A percentile compares a stretch with the other conserved stretches of the same genome.
Conservation (phyloP, 1,140 invertebrate genomes). For the Drosophila kurseongensis region DNA sequence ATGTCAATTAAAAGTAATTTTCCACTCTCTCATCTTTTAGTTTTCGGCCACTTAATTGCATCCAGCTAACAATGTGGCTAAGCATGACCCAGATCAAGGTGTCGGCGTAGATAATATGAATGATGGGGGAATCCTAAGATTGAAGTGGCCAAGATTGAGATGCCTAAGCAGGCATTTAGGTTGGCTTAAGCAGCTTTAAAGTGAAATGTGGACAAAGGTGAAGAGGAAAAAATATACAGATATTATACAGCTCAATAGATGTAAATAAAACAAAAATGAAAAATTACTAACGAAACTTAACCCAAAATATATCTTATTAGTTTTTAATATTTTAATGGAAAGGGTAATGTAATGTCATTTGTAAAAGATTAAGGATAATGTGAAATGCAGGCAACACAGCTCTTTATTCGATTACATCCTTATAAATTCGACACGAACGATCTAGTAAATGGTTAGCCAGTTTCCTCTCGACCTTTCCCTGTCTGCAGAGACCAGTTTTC, state of each 20-base stretch:
- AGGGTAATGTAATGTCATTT: background rate
- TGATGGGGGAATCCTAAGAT: constrained; percentile 40
- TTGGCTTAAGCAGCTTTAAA: constrained; percentile 21
- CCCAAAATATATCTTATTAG: too few species aligned
- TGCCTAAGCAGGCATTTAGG: constrained; percentile 38
- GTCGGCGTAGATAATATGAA: constrained; percentile 29
- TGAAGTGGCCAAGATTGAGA: constrained; percentile 33
- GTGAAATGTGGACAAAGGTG: constrained; percentile 1
- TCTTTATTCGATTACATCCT: constrained; percentile 3
- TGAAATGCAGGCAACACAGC: background rate
- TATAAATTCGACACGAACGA: background rate
- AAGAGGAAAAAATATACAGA: constrained; percentile 9
- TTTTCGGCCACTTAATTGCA: constrained; percentile 48
- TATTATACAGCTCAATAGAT: background rate
- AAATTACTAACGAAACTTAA: too few species aligned
- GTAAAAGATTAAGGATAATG: background rate
- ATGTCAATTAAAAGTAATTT: constrained; percentile 72
- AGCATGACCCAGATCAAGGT: constrained; percentile 47
- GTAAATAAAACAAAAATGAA: background rate
- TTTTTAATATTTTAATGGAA: too few species aligned
- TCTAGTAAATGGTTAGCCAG: constrained; percentile 1
- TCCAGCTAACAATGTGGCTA: constrained; percentile 51
- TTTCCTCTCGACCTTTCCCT: constrained; percentile 11
- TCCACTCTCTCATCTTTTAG: constrained; percentile 43
- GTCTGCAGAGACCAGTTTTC: background rate